Percentiles rank a stretch among this genome's conserved stretches.
Conservation (phyloP, 2,797 vertebrate genomes). For the Micrastur ruficollis region DNA sequence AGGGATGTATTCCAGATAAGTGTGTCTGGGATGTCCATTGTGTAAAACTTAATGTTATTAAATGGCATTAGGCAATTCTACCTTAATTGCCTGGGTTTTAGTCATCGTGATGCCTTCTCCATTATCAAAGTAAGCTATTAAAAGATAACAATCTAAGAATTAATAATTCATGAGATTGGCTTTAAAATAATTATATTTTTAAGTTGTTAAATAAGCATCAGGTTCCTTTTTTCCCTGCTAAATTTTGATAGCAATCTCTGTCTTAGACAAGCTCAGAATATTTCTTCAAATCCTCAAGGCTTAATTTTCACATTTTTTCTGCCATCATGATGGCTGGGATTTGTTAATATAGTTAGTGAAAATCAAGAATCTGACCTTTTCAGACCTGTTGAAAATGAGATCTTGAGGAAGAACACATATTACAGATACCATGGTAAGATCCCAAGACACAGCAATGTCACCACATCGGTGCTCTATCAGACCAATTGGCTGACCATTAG, state of each 20-base stretch:
- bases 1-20: not conserved
- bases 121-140: not conserved
- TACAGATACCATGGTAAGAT: not conserved
- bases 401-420: not conserved
- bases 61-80: not conserved
- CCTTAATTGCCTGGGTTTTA: not conserved
- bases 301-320: not conserved
- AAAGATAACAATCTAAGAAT: not conserved
- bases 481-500: not conserved
- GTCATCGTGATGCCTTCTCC: not conserved
- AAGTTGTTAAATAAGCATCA: not conserved
- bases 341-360: not conserved
- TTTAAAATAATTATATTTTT: slow-evolving; percentile 20
- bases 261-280: not conserved
- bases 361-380: not conserved
- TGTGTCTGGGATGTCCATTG: not conserved
- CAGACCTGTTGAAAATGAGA: not conserved
- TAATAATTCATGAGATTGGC: not conserved
- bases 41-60: not conserved
- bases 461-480: not conserved
- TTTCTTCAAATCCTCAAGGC: not conserved
- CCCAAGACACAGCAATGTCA: not conserved
- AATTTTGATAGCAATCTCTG: not conserved
- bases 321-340: not conserved
- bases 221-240: not conserved